Evolutionary conservation across 2,797 vertebrate genomes (phyloP), one percentile per base, ranked within the genome.

Genomic region (Malurus splendens): DNA sequence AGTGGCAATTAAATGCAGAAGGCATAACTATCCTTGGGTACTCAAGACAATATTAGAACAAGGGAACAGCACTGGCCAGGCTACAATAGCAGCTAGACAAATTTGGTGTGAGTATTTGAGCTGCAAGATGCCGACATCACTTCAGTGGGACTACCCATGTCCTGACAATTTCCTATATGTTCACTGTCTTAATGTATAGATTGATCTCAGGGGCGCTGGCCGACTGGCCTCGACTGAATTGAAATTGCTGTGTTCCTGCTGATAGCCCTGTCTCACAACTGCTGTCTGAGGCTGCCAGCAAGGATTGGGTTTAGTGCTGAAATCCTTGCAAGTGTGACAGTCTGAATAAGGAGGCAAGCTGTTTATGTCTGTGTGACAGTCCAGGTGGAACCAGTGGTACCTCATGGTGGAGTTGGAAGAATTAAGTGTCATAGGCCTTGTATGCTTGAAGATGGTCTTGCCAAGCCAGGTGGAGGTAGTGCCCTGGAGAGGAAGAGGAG

Each of bases 321-420:
- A 18, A 38, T 71, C 32, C 32, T 27, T 51, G 24, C 20, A 24
- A 25, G 6, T 47, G 19, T 48, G 33, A 30, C 30, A 42, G 15
- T 16, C 17, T 27, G 71, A 78, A 48, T 30, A 28, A 28, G 0
- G 0, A 27, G n/a, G 32, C 2, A 0, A 61, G 19, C 30, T 51
- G 4, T 38, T 23, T 2, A 0, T 3, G 18, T 28, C 22, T 2
- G 0, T 4, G 1, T 61, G 25, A 27, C 38, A 44, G 33, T 25
- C 16, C 38, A 19, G 25, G 38, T 55, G 32, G 0, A 2, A 17
- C 12, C 48, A 41, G 9, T 56, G 39, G 24, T 57, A 19, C 20
- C 18, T 81, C 7, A 1, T 10, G 32, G 9, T 70, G 32, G 27
- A 71, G 16, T 0, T 60, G 44, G 22, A 61, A 75, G 62, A 61